These are phyloP conservation scores for Thrips palmi DNA, from an alignment of 1,140 invertebrate species.

Conservation along the genomic window DNA sequence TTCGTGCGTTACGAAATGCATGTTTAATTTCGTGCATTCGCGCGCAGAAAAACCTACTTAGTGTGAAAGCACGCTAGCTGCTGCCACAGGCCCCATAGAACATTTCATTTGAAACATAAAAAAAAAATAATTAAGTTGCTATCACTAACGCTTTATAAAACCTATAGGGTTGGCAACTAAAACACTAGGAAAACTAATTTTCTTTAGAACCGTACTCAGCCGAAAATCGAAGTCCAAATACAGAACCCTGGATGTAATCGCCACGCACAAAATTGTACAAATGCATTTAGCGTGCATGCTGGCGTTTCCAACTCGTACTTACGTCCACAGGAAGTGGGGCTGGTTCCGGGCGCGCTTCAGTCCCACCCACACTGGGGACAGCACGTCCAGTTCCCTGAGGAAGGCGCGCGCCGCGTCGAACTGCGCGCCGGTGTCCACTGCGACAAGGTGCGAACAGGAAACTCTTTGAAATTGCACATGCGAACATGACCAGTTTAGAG, in stretches of 20 bases:
- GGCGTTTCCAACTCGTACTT: slow-evolving; percentile 30
- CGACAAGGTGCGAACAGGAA: slow-evolving; percentile 22
- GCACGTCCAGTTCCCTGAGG: slow-evolving; percentile 51
- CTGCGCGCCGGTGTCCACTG: slow-evolving; percentile 50
- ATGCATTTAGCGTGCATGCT: no score
- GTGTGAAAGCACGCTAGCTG: background rate
- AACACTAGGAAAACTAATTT: no score
- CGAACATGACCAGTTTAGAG: no score
- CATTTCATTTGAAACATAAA: slow-evolving; percentile 11
- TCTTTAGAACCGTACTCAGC: background rate
- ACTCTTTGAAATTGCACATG: slow-evolving; percentile 4
- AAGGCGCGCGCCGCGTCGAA: slow-evolving; percentile 52
- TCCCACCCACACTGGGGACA: slow-evolving; percentile 52
- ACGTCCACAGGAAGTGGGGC: slow-evolving; percentile 52
- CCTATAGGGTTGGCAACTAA: slow-evolving; percentile 3
- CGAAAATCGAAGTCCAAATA: no score
- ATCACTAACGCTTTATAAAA: slow-evolving; percentile 18
- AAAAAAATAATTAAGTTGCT: slow-evolving; percentile 2
- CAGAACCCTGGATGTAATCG: background rate
- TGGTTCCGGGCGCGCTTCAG: slow-evolving; percentile 42
- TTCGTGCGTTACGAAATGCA: no score
- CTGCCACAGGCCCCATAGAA: background rate
- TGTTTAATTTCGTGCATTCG: no score
- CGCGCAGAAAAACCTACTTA: no score
- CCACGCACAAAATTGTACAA: slow-evolving; percentile 2